Base-by-base conservation (phyloP, 2,113 vertebrate genomes). In the Chauna torquata region DNA sequence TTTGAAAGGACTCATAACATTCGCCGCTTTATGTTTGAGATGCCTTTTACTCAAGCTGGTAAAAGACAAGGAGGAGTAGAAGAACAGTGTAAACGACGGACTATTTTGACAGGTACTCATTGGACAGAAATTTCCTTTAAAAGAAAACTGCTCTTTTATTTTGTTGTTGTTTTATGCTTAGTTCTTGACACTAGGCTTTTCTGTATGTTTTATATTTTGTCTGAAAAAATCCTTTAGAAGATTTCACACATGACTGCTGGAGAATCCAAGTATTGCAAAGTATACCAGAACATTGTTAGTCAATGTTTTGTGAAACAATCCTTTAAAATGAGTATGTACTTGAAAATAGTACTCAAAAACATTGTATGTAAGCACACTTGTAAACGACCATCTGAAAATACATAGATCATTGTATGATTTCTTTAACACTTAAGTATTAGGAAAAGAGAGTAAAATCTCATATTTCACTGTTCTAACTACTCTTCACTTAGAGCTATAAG, bases 1-100 rank as follows among this genome's bases (percentile, higher is more conserved):
- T 99, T 99, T 65, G 99, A 99, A 96, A 99, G 98, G 86, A 99
- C 98, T 96, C 99, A 99, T 93, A 99, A 99, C 94, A 99, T 99
- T 62, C 99, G 99, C 12, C 99, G 99, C 61, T 99, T 99, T 96
- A 99, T 99, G 95, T 99, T 99, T 55, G 99, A 99, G 98, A 99
- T 99, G 99, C 99, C 99, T 34, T 99, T 99, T 91, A 99, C 99
- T 34, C 98, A 99, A 82, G 98, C 99, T 1, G 99, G 99, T 42
- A 99, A 99, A 92, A 99, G 99, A 91, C 99, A 99, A 85, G 99
- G 99, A 13, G 99, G 99, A 1, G 98, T 99, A 5, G 99, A 99
- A 78, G 99, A 99, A 44, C 99, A 99, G 95, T 99, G 99, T 95
- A 99, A 99, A 79, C 98, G 99, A 34, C 98, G 99, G 64, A 99